Evolutionary conservation across 2,113 vertebrate species (phyloP).

Genomic region (Cricetomys ansorgei): DNA sequence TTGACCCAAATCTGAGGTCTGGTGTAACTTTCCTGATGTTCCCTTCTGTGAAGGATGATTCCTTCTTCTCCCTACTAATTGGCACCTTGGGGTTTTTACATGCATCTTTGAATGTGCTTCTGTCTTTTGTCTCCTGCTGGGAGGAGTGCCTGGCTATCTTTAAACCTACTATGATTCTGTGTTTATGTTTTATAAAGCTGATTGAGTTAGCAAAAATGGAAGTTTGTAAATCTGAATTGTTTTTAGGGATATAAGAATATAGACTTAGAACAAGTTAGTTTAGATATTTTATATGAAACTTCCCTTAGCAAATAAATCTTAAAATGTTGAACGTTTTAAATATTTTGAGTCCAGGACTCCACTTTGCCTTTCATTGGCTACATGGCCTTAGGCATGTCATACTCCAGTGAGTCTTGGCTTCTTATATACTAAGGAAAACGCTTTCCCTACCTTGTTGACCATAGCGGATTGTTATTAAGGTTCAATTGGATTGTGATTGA

Average conservation of each 20-base stretch:
- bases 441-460: not conserved
- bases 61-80: not conserved
- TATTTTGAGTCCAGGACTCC: not conserved
- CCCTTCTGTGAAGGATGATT: not conserved
- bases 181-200: slow-evolving; percentile 21
- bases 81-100: not conserved
- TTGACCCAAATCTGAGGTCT: not conserved
- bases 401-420: not conserved
- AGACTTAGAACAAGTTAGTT: slow-evolving; percentile 25
- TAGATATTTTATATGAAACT: not conserved
- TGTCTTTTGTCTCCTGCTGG: not conserved
- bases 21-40: slow-evolving; percentile 23
- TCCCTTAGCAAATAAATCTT: not conserved
- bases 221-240: not conserved
- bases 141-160: not conserved
- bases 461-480: not conserved
- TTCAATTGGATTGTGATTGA: not conserved
- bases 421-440: not conserved
- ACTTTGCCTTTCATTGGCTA: slow-evolving; percentile 2
- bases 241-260: not conserved
- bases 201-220: slow-evolving; percentile 36
- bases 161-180: not conserved
- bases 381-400: not conserved
- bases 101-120: not conserved
- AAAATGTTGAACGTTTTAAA: not conserved